Evolutionary conservation across 2,113 vertebrate species (phyloP), one percentile per base, ranked within the genome.

Genomic region (Nesogale talazaci): DNA sequence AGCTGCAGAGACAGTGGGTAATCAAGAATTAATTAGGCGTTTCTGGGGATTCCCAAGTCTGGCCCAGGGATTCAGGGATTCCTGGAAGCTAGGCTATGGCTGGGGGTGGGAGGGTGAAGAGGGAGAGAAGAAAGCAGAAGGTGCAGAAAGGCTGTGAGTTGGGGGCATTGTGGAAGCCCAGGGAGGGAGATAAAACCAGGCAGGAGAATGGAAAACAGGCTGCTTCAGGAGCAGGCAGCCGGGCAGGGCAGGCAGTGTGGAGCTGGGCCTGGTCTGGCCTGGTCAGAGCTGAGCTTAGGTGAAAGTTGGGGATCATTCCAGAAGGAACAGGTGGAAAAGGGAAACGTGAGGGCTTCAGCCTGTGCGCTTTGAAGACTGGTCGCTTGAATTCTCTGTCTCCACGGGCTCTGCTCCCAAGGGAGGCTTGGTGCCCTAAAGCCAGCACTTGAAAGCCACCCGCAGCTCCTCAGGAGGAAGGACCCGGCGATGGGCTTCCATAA

Each of bases 11-110:
- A 96, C 94, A 94, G 96, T 97, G 86, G 96, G 97, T 98, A 98
- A 98, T 98, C 97, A 98, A 98, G 98, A 98, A 98, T 98, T 98
- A 98, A 98, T 98, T 98, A 98, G 97, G 98, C 94, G 93, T 98
- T 98, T 98, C 98, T 97, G 97, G 96, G 97, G 97, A 98, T 98
- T 98, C 98, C 97, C 94, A 91, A 97, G 98, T 98, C 98, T 96
- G 67, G 89, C 65, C 82, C 76, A 85, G 91, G 89, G 93, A 96
- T 95, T 96, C 76, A 85, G 91, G 89, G 93, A 96, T 95, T 96
- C 89, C 94, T 95, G 79, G 79, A 85, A 92, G 85, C 70, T n/a
- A 74, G 75, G 63, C 79, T 94, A 6, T 83, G 88, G n/a, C 83
- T 83, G 63, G 42, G 42, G 56, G 42, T 8, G 2, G 12, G n/a